Base-by-base conservation (phyloP, 2,797 vertebrate genomes). In the Monodelphis domestica region DNA sequence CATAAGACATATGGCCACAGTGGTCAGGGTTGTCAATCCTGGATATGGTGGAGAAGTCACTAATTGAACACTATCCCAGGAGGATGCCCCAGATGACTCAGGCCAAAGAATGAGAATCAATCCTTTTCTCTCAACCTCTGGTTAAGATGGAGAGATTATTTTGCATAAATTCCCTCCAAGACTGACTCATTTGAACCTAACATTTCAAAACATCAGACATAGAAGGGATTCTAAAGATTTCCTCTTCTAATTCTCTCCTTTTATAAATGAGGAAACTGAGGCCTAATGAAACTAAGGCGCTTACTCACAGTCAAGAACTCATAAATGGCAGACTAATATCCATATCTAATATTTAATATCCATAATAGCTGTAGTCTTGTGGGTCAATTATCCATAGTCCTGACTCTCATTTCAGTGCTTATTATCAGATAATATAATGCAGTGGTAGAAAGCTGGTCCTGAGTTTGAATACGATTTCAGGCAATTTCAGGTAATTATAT, bases 241-340 rank as follows among this genome's bases (percentile, higher is more conserved):
- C n/a, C 9, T 33, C 51, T 88, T n/a, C n/a, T n/a, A n/a, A n/a
- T n/a, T n/a, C n/a, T n/a, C n/a, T n/a, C n/a, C n/a, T n/a, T n/a
- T 87, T 59, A 53, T 15, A 92, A 24, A n/a, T 54, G 4, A 94
- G 78, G 54, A 89, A 90, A 53, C 28, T 33, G 53, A 93, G 53
- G 2, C 14, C 51, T 24, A 21, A 53, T 38, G 53, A 91, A n/a
- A 30, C 15, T 9, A 55, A 29, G 52, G 7, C 33, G 14, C 29
- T 70, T 89, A 17, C 24, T 38, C 6, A 50, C 26, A 38, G 9
- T 50, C 38, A 45, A 24, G 9, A 9, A 84, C 63, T 84, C 21
- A 10, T 10, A 45, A 84, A 84, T 84, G 24, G 38, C 38, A 45
- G 38, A 28, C 0, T 45, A 24, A 24, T 26, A 26, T 9, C 45